Evolutionary conservation across 2,888 invertebrate genomes (phyloP).

Genomic region (Tromatobia lineatoria): DNA sequence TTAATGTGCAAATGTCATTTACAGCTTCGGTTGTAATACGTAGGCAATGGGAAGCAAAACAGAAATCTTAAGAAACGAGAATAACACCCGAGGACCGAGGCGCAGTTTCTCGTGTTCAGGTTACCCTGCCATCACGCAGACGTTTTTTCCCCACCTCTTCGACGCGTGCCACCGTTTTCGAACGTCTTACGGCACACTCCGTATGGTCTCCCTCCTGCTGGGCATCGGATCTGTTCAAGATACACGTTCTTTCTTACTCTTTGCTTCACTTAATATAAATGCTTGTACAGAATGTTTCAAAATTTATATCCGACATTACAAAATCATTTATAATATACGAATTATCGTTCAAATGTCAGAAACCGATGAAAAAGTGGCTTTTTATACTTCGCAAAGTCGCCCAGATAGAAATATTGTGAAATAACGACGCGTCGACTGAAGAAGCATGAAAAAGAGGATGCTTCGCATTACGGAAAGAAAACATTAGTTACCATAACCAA

Average conservation of each 20-base stretch:
- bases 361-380: not conserved
- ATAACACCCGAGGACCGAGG: slow-evolving; percentile 14
- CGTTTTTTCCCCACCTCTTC: slow-evolving; percentile 46
- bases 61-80: slow-evolving; percentile 44
- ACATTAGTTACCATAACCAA: too few relatives aligned
- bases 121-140: slow-evolving; percentile 20
- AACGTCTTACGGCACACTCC: slow-evolving; percentile 57
- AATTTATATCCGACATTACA: not conserved
- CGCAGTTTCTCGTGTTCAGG: slow-evolving; percentile 11
- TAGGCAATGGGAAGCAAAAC: not conserved
- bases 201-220: slow-evolving; percentile 46
- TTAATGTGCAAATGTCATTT: slow-evolving; percentile 5
- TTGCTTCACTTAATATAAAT: slow-evolving; percentile 42
- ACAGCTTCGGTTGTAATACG: not conserved
- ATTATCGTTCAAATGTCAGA: too few relatives aligned
- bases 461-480: too few relatives aligned
- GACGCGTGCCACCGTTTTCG: slow-evolving; percentile 67
- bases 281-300: slow-evolving; percentile 24
- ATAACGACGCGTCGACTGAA: too few relatives aligned
- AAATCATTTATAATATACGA: not conserved
- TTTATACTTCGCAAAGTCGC: not conserved
- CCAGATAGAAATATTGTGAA: too few relatives aligned
- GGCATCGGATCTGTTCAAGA: slow-evolving; percentile 44
- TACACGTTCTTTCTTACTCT: slow-evolving; percentile 59
- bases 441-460: too few relatives aligned